Base-by-base conservation (phyloP, 2,888 invertebrate species). In the Agriopis marginaria region DNA sequence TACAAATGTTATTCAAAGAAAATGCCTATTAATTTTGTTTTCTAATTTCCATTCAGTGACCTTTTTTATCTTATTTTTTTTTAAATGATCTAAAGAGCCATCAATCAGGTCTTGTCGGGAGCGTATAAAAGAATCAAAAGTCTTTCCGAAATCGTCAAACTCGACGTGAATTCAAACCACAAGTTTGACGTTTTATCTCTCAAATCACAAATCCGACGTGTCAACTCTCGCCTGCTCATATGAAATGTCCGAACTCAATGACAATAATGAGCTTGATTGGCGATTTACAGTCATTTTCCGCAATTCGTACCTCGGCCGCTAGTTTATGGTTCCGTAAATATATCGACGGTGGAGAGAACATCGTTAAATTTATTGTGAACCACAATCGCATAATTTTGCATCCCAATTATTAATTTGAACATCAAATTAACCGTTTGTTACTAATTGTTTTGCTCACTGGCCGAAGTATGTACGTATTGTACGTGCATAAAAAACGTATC, bases 251-350 rank as follows among this genome's bases (percentile, higher is more conserved):
- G 23, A 54, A 32, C 11, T 39, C 47, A 17, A n/a, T 32, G 45
- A 60, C 61, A 60, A 62, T 66, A 61, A 66, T 61, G 61, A 67
- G 39, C 50, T 67, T 58, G 62, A 62, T 67, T 67, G 51, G 11
- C 56, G 47, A 63, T 68, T 68, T 54, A 59, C 40, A 60, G 42
- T 49, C 63, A 54, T 67, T 68, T 62, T 39, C 53, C 68, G 51
- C 58, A 32, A 32, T 47, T 44, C 58, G 17, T 50, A 60, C 63
- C 54, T 64, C 60, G 50, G 49, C 54, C 23, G 63, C 47, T 49
- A 50, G 51, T 63, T 68, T 68, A 68, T 69, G 59, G 14, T n/a
- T 64, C 39, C 64, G 45, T 67, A 45, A 69, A 69, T 64, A 68
- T 55, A 50, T 63, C 42, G 49, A 32, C 55, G 55, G 47, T 56